A percentile compares a stretch with the other conserved stretches of the same genome.
These are phyloP conservation scores for Megaceryle torquata DNA, from an alignment of 2,113 vertebrate species.

Conservation along the genomic window DNA sequence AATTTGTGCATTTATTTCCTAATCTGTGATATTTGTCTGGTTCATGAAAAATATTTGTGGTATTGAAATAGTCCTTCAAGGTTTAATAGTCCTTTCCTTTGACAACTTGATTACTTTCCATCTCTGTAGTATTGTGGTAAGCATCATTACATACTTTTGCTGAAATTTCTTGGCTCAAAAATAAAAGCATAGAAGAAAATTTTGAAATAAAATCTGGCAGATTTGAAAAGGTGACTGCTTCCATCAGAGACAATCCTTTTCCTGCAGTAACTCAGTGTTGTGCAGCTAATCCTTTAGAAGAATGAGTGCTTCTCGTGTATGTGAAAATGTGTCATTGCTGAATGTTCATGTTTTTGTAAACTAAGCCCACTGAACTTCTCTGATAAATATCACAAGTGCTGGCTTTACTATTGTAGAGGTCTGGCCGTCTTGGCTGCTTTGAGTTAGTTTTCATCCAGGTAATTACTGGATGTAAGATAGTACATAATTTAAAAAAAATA, in stretches of 20 bases:
- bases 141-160: not conserved
- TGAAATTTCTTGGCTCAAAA: not conserved
- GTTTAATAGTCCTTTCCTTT: not conserved
- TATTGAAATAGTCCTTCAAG: not conserved
- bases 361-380: not conserved
- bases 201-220: not conserved
- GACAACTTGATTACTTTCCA: not conserved
- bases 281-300: not conserved
- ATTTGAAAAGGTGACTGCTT: not conserved
- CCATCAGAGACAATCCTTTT: not conserved
- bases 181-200: not conserved
- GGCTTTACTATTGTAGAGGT: not conserved
- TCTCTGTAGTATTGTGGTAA: not conserved
- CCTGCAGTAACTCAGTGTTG: not conserved
- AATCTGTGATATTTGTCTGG: not conserved
- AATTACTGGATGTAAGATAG: not conserved
- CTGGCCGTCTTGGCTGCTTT: not conserved
- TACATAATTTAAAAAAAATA: too few relatives aligned
- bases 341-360: not conserved
- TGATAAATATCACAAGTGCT: not conserved
- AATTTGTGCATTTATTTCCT: not conserved
- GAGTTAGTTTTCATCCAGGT: not conserved
- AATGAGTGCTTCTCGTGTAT: not conserved
- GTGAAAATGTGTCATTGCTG: not conserved
- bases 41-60: not conserved